Conservation (phyloP, 2,797 vertebrate genomes). For the Pelodytes ibericus region DNA sequence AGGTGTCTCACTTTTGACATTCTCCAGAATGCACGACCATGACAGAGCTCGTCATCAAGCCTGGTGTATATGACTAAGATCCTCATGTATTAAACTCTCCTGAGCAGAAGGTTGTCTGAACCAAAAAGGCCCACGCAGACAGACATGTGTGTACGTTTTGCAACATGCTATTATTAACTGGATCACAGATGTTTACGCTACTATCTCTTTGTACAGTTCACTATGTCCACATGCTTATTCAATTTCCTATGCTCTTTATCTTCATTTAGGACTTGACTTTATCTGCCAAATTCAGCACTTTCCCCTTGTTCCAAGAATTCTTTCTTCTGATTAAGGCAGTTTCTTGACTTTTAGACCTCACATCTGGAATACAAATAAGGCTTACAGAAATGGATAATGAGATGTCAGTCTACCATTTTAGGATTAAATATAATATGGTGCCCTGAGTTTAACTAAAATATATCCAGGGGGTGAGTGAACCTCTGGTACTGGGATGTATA, state of each 20-base stretch:
- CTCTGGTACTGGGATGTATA: not conserved
- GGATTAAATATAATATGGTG: constrained; percentile 25
- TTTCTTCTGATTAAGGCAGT: constrained; percentile 46
- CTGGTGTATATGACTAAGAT: constrained; percentile 48
- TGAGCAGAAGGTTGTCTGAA: constrained; percentile 27
- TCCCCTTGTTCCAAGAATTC: constrained; percentile 34
- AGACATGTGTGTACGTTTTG: constrained; percentile 17
- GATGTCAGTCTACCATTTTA: constrained; percentile 25
- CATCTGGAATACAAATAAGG: constrained; percentile 47
- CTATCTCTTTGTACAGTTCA: constrained; percentile 47
- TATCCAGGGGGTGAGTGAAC: constrained; percentile 5
- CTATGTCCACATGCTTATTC: constrained; percentile 50
- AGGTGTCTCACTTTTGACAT: constrained; percentile 43
- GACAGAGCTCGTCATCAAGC: constrained; percentile 29
- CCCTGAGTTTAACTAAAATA: constrained; percentile 23
- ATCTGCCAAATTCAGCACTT: constrained; percentile 48
- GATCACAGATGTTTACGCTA: constrained; percentile 42
- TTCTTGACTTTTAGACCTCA: constrained; percentile 32
- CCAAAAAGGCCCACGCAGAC: constrained; percentile 1
- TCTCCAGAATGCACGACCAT: constrained; percentile 37
- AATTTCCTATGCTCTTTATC: constrained; percentile 52
- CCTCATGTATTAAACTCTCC: constrained; percentile 45
- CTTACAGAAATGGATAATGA: constrained; percentile 4
- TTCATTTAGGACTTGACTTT: constrained; percentile 38
- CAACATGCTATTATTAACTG: constrained; percentile 30